Evolutionary conservation across 2,113 vertebrate species (phyloP).

Genomic region (Mobula birostris): DNA sequence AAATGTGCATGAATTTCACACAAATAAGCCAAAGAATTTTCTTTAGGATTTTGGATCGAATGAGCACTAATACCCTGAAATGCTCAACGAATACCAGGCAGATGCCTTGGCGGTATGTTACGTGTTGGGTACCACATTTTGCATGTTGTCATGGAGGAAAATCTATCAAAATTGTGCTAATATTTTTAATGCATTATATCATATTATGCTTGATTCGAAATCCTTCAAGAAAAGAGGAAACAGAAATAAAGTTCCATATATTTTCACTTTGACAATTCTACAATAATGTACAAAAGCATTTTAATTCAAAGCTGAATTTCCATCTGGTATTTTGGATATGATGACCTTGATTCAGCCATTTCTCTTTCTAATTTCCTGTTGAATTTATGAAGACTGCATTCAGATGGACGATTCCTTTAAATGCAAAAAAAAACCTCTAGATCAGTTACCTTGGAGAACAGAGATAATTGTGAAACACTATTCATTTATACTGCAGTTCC

Average conservation of each 20-base stretch:
- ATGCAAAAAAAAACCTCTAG: background rate
- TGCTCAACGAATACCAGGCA: background rate
- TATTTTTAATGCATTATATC: background rate
- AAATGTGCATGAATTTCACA: background rate
- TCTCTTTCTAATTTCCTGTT: background rate
- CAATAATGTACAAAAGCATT: background rate
- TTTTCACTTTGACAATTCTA: background rate
- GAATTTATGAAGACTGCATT: background rate
- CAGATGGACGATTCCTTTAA: background rate
- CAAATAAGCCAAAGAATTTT: background rate
- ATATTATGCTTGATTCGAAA: background rate
- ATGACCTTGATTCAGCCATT: background rate
- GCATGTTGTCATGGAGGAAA: background rate
- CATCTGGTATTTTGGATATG: background rate
- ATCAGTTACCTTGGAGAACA: background rate
- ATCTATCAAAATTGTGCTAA: background rate
- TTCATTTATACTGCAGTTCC: background rate
- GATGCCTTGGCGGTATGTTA: background rate
- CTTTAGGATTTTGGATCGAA: background rate
- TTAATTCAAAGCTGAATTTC: background rate
- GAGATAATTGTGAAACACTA: background rate
- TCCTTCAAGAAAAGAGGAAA: background rate
- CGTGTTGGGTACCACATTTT: background rate
- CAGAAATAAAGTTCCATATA: background rate
- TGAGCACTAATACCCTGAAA: background rate